Conservation (phyloP, 2,888 invertebrate species). For the Drosophila diplacantha region DNA sequence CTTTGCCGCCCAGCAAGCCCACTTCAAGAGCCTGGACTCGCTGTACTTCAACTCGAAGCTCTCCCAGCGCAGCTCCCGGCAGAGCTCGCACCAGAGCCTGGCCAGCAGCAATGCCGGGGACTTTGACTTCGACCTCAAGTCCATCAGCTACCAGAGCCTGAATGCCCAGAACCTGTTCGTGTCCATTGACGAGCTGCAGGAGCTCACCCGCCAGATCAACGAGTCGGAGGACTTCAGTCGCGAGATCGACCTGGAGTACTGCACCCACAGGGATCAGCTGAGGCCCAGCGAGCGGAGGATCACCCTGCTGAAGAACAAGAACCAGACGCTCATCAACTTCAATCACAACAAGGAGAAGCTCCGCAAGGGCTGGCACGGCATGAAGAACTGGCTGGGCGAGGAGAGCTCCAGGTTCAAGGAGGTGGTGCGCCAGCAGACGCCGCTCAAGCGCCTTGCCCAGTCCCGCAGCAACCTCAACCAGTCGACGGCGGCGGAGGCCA, state of each 20-base stretch:
- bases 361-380: constrained; percentile 77
- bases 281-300: constrained; percentile 76
- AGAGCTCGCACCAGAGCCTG: constrained; percentile 65
- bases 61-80: constrained; percentile 60
- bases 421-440: constrained; percentile 76
- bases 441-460: constrained; percentile 73
- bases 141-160: constrained; percentile 77
- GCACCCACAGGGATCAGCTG: constrained; percentile 76
- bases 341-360: constrained; percentile 76
- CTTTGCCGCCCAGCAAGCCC: constrained; percentile 57
- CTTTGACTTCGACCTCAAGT: constrained; percentile 75
- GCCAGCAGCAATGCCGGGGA: constrained; percentile 63
- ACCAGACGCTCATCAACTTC: constrained; percentile 74
- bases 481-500: constrained; percentile 30
- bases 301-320: constrained; percentile 77
- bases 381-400: constrained; percentile 77
- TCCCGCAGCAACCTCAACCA: constrained; percentile 67
- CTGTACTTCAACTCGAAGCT: constrained; percentile 38
- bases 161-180: constrained; percentile 76
- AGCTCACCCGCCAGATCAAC: constrained; percentile 77
- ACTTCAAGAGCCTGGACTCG: constrained; percentile 74
- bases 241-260: constrained; percentile 77
- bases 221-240: constrained; percentile 76
- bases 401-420: constrained; percentile 75
- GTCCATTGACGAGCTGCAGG: constrained; percentile 78